A percentile compares a stretch with the other conserved stretches of the same genome.
These are phyloP conservation scores for Murina feae DNA, from an alignment of 2,113 vertebrate genomes.

Conservation along the genomic window DNA sequence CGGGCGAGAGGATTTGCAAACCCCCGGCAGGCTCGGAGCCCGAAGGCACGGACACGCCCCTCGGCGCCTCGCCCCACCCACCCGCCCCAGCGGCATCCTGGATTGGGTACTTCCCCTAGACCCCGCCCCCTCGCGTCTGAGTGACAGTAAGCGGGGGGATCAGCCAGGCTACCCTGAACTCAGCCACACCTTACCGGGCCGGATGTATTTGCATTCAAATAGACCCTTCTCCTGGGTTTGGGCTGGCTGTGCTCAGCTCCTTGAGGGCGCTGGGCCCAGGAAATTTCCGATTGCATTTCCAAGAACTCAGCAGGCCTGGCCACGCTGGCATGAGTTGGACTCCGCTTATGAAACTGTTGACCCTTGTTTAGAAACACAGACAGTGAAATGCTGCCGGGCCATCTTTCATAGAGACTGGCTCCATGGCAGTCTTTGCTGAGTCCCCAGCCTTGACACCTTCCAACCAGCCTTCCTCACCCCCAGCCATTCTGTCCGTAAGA, in stretches of 20 bases:
- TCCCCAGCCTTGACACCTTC: neutral
- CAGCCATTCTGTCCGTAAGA: neutral
- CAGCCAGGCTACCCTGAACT: neutral
- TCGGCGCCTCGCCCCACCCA: neutral
- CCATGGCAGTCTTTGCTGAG: neutral
- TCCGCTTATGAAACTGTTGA: neutral
- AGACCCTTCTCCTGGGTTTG: neutral
- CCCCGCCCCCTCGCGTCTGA: neutral
- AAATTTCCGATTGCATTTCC: neutral
- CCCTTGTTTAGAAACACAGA: neutral
- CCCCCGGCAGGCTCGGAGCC: no score
- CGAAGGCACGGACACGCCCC: no score
- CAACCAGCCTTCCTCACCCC: neutral
- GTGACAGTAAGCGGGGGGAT: neutral
- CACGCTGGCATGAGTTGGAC: neutral
- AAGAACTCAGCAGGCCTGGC: neutral
- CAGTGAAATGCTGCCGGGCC: neutral
- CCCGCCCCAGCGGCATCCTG: neutral
- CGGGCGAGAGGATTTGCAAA: rapidly evolving
- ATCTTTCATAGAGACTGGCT: neutral
- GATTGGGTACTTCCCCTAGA: neutral
- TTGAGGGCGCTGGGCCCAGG: neutral
- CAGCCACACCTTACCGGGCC: neutral
- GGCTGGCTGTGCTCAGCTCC: neutral
- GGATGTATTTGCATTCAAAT: neutral